Evolutionary conservation across 2,113 vertebrate species (phyloP), one percentile per base, ranked within the genome.

Genomic region (Empidonax alnorum): DNA sequence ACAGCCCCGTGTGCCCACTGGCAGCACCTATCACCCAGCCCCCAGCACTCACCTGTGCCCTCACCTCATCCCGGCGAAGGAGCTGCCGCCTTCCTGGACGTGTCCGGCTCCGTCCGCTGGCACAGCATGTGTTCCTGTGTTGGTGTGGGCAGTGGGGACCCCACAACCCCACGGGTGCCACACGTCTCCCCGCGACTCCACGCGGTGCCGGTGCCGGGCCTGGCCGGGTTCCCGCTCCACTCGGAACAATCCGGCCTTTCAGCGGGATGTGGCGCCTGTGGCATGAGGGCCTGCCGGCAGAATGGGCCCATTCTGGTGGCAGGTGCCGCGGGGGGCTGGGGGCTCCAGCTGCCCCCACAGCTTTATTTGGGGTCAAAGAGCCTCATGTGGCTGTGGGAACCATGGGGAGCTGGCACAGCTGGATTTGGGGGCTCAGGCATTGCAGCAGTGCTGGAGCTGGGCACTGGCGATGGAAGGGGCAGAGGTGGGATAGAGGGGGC

Each of bases 261-360:
- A 95, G 84, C 0, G 0, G n/a, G 41, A 44, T 8, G 4, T 6
- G 20, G 90, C 1, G 41, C 73, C 1, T 2, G 87, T 3, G 3
- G 85, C 87, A 56, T 2, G 3, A 75, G 68, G 58, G 12, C 61
- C 30, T 2, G 66, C 66, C 6, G 1, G 62, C 20, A 93, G 91
- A 93, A 93, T 91, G 84, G 59, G 25, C n/a, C 55, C 28, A 93
- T 95, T 91, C 91, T 95, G 87, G 84, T 6, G 25, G 87, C 83
- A 79, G 77, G 82, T 93, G 87, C 44, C 4, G 0, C 2, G 58
- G 52, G 52, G 61, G 61, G 49, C 33, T 0, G 3, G 30, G 42
- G 83, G 41, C 35, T 62, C 37, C 49, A 37, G 55, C 39, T 59
- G 63, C 23, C 18, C 44, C 44, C 47, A 7, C 27, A 4, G 39